Base-by-base conservation (phyloP, 2,888 invertebrate genomes). In the Ligdia adustata region DNA sequence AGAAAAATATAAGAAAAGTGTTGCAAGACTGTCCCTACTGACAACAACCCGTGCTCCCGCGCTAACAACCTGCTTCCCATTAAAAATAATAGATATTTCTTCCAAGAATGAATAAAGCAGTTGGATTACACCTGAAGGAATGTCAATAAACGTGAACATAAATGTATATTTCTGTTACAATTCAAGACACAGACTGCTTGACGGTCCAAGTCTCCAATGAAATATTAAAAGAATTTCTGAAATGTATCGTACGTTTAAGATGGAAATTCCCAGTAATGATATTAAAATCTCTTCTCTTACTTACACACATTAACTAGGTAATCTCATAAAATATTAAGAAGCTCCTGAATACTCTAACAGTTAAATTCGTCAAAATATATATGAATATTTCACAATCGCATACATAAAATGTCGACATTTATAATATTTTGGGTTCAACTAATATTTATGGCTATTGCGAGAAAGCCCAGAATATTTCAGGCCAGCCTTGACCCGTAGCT, bases 401-500 rank as follows among this genome's bases (percentile, higher is more conserved):
- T 7, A 34, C 22, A 27, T 29, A 29, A 46, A 46, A 40, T 28
- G 13, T 31, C 22, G 14, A 33, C 26, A 15, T 18, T 5, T 6
- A 16, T 9, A n/a, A 33, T 35, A 47, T 41, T 32, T 41, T 18
- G 31, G 13, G 16, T 40, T 20, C 40, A 45, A 12, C 26, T 38
- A 29, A 31, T 28, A 46, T 47, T 35, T 39, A 39, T 33, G 16
- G 44, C 40, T 34, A 49, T 47, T 33, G 47, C 42, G 40, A 31
- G 43, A 46, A 34, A 37, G 46, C 26, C 20, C 35, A 45, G 52
- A 6, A 51, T 57, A 57, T 57, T 59, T 57, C 44, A 39, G 55
- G 28, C 9, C 9, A 31, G 51, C 59, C 59, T 57, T 59, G 59
- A 59, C 59, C 59, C 54, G 54, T 29, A 45, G 40, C 39, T 43